phyloP scores from a whole-genome alignment of 2,888 invertebrate species.

The Aspidapion aeneum region DNA sequence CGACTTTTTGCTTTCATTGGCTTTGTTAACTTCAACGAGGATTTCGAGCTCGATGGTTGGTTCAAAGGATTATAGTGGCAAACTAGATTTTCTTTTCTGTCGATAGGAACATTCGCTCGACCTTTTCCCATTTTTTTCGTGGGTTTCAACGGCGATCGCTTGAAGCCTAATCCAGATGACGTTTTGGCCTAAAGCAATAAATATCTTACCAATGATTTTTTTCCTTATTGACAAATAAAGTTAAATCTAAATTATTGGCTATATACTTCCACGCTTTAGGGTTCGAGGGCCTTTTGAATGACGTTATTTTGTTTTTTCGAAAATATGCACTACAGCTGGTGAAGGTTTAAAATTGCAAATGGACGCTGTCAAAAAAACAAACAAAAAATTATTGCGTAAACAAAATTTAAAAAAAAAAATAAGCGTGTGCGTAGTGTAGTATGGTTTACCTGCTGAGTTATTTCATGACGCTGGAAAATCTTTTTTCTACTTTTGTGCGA shows the following conservation, averaged over 20 bases:
- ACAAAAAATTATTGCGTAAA: background rate
- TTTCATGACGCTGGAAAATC: too few relatives aligned
- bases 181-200: constrained; percentile 43
- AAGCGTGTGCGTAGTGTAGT: background rate
- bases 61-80: constrained; percentile 20
- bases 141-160: constrained; percentile 32
- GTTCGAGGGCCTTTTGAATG: too few relatives aligned
- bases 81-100: constrained; percentile 43
- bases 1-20: constrained; percentile 32
- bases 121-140: constrained; percentile 16
- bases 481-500: too few relatives aligned
- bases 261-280: too few relatives aligned
- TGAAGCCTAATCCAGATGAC: constrained; percentile 9
- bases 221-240: background rate
- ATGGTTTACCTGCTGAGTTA: too few relatives aligned
- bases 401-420: background rate
- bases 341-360: background rate
- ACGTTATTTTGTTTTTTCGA: too few relatives aligned
- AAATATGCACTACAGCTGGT: background rate
- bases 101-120: constrained; percentile 34
- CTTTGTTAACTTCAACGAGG: constrained; percentile 31
- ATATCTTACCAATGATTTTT: constrained; percentile 38
- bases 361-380: background rate
- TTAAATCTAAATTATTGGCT: background rate
- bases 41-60: constrained; percentile 39